Evolutionary conservation across 2,797 vertebrate genomes (phyloP), one percentile per base, ranked within the genome.

Genomic region (Prionace glauca): DNA sequence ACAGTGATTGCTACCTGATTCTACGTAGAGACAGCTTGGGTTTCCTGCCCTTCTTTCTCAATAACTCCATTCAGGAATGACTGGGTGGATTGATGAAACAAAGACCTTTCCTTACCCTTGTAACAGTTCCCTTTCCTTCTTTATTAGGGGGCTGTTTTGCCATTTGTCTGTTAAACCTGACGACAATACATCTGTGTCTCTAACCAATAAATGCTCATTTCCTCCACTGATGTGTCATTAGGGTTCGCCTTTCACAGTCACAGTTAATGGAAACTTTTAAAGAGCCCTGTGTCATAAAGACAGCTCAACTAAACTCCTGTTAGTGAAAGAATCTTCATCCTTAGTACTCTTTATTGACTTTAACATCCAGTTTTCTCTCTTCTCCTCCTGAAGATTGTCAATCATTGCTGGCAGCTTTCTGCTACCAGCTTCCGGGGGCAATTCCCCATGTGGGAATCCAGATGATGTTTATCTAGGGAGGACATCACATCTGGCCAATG

Each of bases 221-320:
- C 60, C 60, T 91, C 88, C 1, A 65, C 60, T 91, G 88, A 91
- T 91, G 60, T 65, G 88, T 60, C 88, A 91, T 91, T 91, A 91
- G 62, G 88, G 88, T 32, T 91, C 16, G 16, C 12, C 87, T 90
- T 91, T 65, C 88, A 91, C 60, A 62, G 16, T 16, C 88, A 4
- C 29, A 91, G 60, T 91, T 91, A 65, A n/a, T 91, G 88, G 88
- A 20, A 32, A 32, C 29, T 91, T 65, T 65, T 91, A 65, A 91
- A 65, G 29, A 91, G 88, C 29, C 56, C 29, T 9, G 50, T n/a
- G 87, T 16, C 56, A 90, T 60, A 90, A 90, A 60, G 56, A 62
- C 26, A 60, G 45, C 50, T 24, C 86, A 87, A 56, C 62, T 90
- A 90, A 90, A 62, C 12, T 7, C 56, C 60, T 9, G 60, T 91